Evolutionary conservation across 2,888 invertebrate genomes (phyloP), one percentile per base, ranked within the genome.

Genomic region (Sphaerophoria rueppellii): DNA sequence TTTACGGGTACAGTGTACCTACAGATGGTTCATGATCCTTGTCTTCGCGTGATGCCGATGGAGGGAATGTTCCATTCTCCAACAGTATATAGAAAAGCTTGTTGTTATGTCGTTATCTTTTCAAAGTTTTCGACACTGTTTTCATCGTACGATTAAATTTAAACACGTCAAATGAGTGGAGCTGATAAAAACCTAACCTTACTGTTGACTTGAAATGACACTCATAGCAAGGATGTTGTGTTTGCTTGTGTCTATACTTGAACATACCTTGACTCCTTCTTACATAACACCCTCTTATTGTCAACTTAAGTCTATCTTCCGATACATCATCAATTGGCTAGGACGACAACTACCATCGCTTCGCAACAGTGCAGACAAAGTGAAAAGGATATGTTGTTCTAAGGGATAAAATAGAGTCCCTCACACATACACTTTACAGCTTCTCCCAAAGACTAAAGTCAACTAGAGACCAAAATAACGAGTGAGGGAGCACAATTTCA

Each of bases 121-220:
- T n/a, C n/a, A n/a, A n/a, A n/a, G n/a, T n/a, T n/a, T n/a, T n/a
- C n/a, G n/a, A n/a, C n/a, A n/a, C n/a, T n/a, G n/a, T n/a, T n/a
- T n/a, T n/a, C n/a, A n/a, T n/a, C n/a, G n/a, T n/a, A n/a, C n/a
- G n/a, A n/a, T n/a, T 24, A 24, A 24, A 24, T 24, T 24, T 24
- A 2, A 24, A 24, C 1, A 24, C 1, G 24, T 24, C 2, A 24
- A 24, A 24, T 24, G 24, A 24, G 24, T 24, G 24, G 24, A 87
- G 76, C 86, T 76, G 81, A 75, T 82, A 82, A 86, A 82, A 82
- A 78, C 82, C 79, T 1, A 87, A 82, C 82, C 75, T 82, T 86
- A 79, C 82, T 83, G 35, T 71, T 79, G 2, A 24, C 24, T 24
- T 24, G 70, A 82, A 82, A 82, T 82, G 86, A 86, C 79, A 82